A percentile compares a stretch with the other conserved stretches of the same genome.
phyloP scores from a whole-genome alignment of 1,140 invertebrate genomes.

The Amyelois transitella region DNA sequence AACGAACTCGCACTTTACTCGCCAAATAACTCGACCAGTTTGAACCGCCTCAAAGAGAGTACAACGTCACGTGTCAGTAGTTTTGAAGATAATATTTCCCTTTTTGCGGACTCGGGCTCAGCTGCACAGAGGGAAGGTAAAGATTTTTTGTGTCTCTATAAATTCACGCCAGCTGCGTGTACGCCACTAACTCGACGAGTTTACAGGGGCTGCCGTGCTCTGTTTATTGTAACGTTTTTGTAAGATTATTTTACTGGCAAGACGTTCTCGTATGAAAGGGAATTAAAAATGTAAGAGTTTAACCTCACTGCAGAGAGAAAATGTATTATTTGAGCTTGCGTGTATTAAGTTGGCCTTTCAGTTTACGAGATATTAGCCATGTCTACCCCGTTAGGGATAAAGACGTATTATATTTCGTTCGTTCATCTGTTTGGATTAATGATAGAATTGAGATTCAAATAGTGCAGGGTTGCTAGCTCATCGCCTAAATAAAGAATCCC shows the following conservation, averaged over 20 bases:
- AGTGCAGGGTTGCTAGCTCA: no score
- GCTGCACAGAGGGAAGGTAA: neutral
- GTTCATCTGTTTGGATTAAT: no score
- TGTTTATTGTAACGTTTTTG: neutral
- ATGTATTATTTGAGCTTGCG: no score
- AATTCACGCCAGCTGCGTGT: neutral
- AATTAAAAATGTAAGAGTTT: no score
- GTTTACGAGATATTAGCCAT: no score
- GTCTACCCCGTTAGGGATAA: no score
- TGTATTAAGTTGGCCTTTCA: no score
- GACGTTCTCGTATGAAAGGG: no score
- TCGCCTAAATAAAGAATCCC: no score
- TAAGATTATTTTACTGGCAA: neutral
- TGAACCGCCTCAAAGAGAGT: neutral
- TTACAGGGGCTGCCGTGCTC: neutral
- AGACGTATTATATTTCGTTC: no score
- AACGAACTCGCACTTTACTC: neutral
- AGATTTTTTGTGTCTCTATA: constrained; percentile 2
- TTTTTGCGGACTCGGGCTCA: neutral
- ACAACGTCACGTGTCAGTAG: constrained; percentile 13
- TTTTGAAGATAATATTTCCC: constrained; percentile 7
- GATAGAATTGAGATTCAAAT: no score
- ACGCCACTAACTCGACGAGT: neutral
- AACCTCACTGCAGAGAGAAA: no score
- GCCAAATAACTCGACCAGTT: neutral